Percentiles rank a stretch among this genome's conserved stretches.
phyloP scores from a whole-genome alignment of 2,797 vertebrate species.

The Microctenopoma stevenorrisi region DNA sequence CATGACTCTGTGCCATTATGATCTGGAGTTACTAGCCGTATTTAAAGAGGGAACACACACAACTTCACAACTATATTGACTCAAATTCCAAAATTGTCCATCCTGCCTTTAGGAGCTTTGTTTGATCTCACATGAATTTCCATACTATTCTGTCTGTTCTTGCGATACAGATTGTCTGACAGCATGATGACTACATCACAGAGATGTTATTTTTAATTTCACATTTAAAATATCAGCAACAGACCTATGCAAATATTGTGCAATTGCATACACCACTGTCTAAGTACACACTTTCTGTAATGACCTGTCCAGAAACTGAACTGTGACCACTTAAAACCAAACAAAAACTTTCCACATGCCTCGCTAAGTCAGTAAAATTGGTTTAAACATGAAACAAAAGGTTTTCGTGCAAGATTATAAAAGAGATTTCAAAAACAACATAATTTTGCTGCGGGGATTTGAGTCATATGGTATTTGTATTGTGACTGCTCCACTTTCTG shows the following conservation, averaged over 20 bases:
- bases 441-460: constrained; percentile 23
- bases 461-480: constrained; percentile 63
- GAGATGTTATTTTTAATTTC: neutral
- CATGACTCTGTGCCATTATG: neutral
- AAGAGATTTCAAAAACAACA: constrained; percentile 41
- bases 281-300: neutral
- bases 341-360: constrained; percentile 71
- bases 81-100: constrained; percentile 11
- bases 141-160: neutral
- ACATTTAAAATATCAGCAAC: neutral
- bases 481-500: constrained; percentile 69
- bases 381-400: constrained; percentile 58
- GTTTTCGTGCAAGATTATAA: constrained; percentile 56
- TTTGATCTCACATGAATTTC: constrained; percentile 16
- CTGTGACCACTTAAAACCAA: constrained; percentile 60
- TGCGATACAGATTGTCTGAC: neutral
- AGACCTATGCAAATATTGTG: neutral
- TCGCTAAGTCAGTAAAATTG: constrained; percentile 50
- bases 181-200: neutral
- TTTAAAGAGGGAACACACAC: constrained; percentile 2
- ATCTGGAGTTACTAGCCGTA: neutral
- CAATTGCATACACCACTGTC: neutral
- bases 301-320: constrained; percentile 14
- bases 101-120: constrained; percentile 27
- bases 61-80: constrained; percentile 3